These are phyloP conservation scores for Drosophila lacertosa DNA, from an alignment of 1,140 invertebrate species.

Conservation along the genomic window DNA sequence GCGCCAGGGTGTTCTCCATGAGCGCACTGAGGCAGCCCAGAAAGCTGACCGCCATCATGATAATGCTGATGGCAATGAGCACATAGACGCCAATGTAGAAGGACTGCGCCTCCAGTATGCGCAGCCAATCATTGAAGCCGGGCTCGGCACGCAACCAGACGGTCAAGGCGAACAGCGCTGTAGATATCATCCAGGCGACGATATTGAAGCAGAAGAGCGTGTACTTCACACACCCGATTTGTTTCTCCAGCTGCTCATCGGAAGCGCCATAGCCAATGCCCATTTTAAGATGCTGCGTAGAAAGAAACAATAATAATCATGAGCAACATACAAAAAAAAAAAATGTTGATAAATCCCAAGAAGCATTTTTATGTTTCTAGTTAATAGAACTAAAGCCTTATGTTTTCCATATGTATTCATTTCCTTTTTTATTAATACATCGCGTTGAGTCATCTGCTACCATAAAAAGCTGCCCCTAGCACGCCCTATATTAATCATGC, in stretches of 20 bases:
- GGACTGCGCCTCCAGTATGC: slow-evolving; percentile 88
- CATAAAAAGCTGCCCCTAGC: slow-evolving; percentile 3
- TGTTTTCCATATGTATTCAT: too few relatives aligned
- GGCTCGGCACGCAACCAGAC: slow-evolving; percentile 92
- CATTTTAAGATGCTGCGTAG: slow-evolving; percentile 45
- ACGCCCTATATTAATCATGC: slow-evolving; percentile 34
- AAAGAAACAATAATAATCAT: neutral
- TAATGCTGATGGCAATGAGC: slow-evolving; percentile 88
- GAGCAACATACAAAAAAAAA: neutral
- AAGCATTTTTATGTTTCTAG: too few relatives aligned
- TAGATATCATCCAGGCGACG: slow-evolving; percentile 89
- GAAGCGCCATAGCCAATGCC: slow-evolving; percentile 70
- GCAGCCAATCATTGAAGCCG: slow-evolving; percentile 91
- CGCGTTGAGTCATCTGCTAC: slow-evolving; percentile 21
- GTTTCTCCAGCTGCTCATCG: slow-evolving; percentile 86
- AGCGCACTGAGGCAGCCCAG: slow-evolving; percentile 90
- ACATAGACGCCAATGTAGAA: slow-evolving; percentile 94
- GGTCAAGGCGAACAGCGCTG: slow-evolving; percentile 90
- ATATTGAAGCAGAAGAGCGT: slow-evolving; percentile 89
- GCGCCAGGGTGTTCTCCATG: slow-evolving; percentile 87
- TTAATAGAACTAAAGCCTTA: too few relatives aligned
- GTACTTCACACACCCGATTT: slow-evolving; percentile 89
- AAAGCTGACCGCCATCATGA: slow-evolving; percentile 90
- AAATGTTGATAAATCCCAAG: too few relatives aligned
- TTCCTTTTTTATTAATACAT: neutral